phyloP scores from a whole-genome alignment of 2,888 invertebrate species.

The Tortricodes alternella region DNA sequence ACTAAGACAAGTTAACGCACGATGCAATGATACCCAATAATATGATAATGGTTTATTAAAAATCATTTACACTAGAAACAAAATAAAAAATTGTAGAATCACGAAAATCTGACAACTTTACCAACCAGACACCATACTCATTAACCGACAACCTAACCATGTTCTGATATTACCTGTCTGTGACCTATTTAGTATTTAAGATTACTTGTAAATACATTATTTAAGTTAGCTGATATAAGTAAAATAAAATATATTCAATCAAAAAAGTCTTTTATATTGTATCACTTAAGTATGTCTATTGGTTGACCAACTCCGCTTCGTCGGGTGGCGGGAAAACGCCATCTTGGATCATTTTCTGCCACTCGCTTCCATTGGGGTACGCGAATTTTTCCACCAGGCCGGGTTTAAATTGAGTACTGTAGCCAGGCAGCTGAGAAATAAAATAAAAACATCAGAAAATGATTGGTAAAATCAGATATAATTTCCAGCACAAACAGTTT shows the following conservation, averaged over 20 bases:
- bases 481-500: not conserved
- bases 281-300: constrained; percentile 33
- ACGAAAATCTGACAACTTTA: no score
- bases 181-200: constrained; percentile 2
- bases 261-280: constrained; percentile 4
- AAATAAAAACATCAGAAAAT: not conserved
- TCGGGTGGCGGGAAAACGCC: constrained; percentile 82
- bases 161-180: not conserved
- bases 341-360: constrained; percentile 86
- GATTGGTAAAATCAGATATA: not conserved
- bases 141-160: no score
- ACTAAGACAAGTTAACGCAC: no score
- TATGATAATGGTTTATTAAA: no score
- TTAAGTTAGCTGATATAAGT: constrained; percentile 1
- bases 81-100: no score
- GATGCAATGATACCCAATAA: no score
- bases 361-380: constrained; percentile 90
- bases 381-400: constrained; percentile 86
- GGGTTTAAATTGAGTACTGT: constrained; percentile 90
- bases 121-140: no score
- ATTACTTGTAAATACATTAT: constrained; percentile 18
- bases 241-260: not conserved
- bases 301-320: constrained; percentile 67
- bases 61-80: no score
- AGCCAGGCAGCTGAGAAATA: constrained; percentile 86